These are phyloP conservation scores for Petrocephalus sullivani DNA, from an alignment of 2,797 vertebrate species.

Conservation along the genomic window DNA sequence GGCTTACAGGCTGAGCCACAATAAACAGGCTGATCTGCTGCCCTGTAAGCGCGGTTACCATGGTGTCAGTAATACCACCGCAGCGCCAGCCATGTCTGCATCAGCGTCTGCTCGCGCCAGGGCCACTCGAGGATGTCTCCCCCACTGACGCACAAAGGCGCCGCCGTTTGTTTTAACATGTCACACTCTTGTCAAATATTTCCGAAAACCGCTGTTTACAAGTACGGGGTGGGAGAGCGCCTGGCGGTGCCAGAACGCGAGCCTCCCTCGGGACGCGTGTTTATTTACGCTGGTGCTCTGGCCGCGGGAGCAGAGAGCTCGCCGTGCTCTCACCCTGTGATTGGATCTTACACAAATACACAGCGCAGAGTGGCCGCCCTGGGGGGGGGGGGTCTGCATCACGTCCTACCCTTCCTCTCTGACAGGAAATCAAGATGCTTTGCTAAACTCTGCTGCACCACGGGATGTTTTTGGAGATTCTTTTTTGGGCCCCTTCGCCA, in stretches of 20 bases:
- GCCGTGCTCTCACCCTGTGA: constrained; percentile 51
- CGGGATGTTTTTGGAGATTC: constrained; percentile 32
- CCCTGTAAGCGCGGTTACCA: background rate
- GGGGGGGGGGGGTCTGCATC: constrained; percentile 19
- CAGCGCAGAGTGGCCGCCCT: constrained; percentile 36
- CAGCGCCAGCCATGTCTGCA: background rate
- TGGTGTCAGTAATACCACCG: background rate
- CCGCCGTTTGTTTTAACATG: constrained; percentile 47
- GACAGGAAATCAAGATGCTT: constrained; percentile 40
- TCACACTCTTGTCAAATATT: constrained; percentile 35
- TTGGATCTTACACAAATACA: constrained; percentile 51
- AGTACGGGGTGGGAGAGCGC: constrained; percentile 32
- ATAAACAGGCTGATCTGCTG: background rate
- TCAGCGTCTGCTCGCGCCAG: constrained; percentile 24
- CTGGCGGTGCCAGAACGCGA: background rate
- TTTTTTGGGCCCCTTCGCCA: background rate
- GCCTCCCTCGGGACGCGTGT: constrained; percentile 22
- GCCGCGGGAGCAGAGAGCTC: constrained; percentile 26
- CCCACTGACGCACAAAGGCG: constrained; percentile 33
- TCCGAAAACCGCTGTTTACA: constrained; percentile 34
- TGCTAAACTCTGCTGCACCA: constrained; percentile 29
- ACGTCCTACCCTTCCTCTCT: constrained; percentile 38
- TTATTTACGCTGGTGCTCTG: constrained; percentile 34
- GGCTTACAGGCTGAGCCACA: background rate
- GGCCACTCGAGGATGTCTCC: constrained; percentile 32